Percentiles rank a stretch among this genome's conserved stretches.
Conservation (phyloP, 2,888 invertebrate species). For the Pocota personata region DNA sequence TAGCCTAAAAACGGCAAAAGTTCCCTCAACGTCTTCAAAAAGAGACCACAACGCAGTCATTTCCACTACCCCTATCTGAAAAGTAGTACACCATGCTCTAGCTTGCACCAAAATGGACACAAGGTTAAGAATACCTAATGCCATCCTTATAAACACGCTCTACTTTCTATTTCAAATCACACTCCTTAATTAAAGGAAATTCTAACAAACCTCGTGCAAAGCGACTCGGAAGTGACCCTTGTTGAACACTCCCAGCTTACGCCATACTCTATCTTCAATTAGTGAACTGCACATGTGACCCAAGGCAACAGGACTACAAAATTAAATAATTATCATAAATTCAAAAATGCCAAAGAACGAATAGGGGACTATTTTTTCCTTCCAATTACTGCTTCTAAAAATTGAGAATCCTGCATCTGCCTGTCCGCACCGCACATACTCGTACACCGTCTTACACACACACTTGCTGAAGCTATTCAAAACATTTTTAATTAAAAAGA, state of each 20-base stretch:
- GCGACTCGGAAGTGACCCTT: constrained; percentile 21
- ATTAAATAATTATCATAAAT: constrained; percentile 70
- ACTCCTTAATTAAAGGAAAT: neutral
- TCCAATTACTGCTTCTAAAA: constrained; percentile 35
- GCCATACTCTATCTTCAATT: constrained; percentile 45
- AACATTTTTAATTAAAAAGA: constrained; percentile 67
- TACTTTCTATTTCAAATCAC: neutral
- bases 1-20: too few species aligned
- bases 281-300: constrained; percentile 63
- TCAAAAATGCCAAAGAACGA: constrained; percentile 10
- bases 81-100: neutral
- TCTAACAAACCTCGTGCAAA: neutral
- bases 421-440: constrained; percentile 1
- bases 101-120: neutral
- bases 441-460: neutral
- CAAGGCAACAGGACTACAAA: constrained; percentile 31
- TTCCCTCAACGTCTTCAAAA: too few species aligned
- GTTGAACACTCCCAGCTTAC: neutral
- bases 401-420: constrained; percentile 18
- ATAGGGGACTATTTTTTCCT: neutral
- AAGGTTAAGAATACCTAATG: neutral
- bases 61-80: too few species aligned
- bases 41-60: too few species aligned
- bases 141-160: too few species aligned
- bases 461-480: neutral